phyloP scores from a whole-genome alignment of 2,888 invertebrate genomes.

The Meloe dianella region DNA sequence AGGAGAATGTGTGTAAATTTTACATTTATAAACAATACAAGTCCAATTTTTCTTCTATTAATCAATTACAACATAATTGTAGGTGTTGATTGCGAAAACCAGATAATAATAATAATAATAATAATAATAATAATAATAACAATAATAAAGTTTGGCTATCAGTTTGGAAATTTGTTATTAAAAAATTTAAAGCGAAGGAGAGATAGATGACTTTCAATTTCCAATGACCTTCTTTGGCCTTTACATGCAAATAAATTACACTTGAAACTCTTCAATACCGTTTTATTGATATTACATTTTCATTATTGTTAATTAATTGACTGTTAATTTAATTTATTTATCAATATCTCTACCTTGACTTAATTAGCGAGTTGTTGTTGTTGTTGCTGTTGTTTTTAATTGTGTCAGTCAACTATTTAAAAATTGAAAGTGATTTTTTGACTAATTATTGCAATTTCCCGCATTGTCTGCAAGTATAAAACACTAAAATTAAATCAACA shows the following conservation, averaged over 20 bases:
- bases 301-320: not conserved
- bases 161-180: not conserved
- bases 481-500: too few relatives aligned
- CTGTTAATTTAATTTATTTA: too few relatives aligned
- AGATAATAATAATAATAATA: not conserved
- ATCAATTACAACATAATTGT: not conserved
- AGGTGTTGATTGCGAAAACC: not conserved
- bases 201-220: slow-evolving; percentile 3
- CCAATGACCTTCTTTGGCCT: slow-evolving; percentile 1
- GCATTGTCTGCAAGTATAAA: too few relatives aligned
- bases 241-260: slow-evolving; percentile 1
- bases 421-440: not conserved
- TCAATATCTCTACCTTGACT: too few relatives aligned
- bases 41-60: not conserved
- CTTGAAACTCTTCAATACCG: slow-evolving; percentile 8
- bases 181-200: not conserved
- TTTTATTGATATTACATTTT: not conserved
- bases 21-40: not conserved
- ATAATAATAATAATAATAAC: not conserved
- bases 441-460: too few relatives aligned
- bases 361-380: too few relatives aligned
- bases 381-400: too few relatives aligned
- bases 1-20: not conserved
- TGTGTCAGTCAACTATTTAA: too few relatives aligned
- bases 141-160: not conserved